These are phyloP conservation scores for Thunnus maccoyii DNA, from an alignment of 2,113 vertebrate species.

Conservation along the genomic window DNA sequence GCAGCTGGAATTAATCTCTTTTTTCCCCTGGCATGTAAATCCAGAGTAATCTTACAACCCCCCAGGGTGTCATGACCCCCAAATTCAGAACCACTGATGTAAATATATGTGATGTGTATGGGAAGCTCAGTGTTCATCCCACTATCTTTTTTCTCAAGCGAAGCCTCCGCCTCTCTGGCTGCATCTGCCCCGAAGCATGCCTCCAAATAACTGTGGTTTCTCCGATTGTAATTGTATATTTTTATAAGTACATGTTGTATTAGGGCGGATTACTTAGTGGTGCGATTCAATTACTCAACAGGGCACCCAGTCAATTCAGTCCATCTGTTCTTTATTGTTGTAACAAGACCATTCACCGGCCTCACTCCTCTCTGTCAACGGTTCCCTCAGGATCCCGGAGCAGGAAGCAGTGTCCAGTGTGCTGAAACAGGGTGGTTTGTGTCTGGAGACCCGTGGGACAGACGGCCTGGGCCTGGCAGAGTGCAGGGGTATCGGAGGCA, in stretches of 20 bases:
- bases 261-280: not conserved
- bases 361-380: conserved; percentile 33
- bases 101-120: conserved; percentile 42
- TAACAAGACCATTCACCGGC: conserved; percentile 27
- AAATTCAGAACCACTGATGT: conserved; percentile 17
- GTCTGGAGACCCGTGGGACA: conserved; percentile 90
- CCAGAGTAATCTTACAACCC: conserved; percentile 5
- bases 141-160: not conserved
- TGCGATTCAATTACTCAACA: not conserved
- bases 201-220: conserved; percentile 20
- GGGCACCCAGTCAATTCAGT: not conserved
- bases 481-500: conserved; percentile 88
- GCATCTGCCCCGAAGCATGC: not conserved
- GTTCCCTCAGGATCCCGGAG: conserved; percentile 90
- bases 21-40: not conserved
- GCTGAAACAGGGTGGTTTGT: conserved; percentile 90
- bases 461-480: conserved; percentile 88
- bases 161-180: not conserved
- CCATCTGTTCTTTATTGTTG: conserved; percentile 49
- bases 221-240: conserved; percentile 8
- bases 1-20: not conserved
- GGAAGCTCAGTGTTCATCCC: conserved; percentile 31
- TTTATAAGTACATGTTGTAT: conserved; percentile 25
- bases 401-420: conserved; percentile 91
- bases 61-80: not conserved